Evolutionary conservation across 2,113 vertebrate genomes (phyloP).

Genomic region (Equus quagga): DNA sequence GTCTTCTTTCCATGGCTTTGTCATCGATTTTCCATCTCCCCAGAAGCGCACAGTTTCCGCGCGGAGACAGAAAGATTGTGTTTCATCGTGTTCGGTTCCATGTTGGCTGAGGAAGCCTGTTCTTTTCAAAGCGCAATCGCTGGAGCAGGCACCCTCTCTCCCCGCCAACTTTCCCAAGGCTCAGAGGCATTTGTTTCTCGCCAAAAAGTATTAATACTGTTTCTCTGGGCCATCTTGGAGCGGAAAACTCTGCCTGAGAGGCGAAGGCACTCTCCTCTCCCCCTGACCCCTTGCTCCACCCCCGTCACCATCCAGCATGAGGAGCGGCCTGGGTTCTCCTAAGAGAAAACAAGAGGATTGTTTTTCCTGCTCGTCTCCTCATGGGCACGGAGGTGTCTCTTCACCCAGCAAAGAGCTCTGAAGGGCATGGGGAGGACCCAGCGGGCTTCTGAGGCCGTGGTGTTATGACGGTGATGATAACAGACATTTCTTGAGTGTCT

Average conservation of each 20-base stretch:
- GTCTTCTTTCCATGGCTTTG: background rate
- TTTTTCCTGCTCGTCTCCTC: too few species aligned
- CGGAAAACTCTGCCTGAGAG: background rate
- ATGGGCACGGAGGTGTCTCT: background rate
- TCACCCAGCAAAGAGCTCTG: fast-evolving
- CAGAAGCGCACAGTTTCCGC: background rate
- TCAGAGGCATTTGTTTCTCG: background rate
- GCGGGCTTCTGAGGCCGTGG: background rate
- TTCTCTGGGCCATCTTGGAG: background rate
- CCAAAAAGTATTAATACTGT: background rate
- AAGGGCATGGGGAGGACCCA: background rate
- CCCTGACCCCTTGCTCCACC: background rate
- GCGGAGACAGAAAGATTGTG: fast-evolving
- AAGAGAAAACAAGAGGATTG: background rate
- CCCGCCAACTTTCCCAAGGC: background rate
- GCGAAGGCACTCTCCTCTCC: background rate
- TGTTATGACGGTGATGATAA: background rate
- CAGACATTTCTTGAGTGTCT: fast-evolving
- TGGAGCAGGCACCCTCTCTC: too few species aligned
- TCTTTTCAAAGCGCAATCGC: background rate
- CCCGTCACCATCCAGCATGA: background rate
- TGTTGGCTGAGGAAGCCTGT: background rate
- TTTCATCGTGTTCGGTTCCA: background rate
- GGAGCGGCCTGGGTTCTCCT: background rate
- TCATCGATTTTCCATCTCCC: too few species aligned